phyloP scores from a whole-genome alignment of 2,113 vertebrate species.

The Stegostoma tigrinum region DNA sequence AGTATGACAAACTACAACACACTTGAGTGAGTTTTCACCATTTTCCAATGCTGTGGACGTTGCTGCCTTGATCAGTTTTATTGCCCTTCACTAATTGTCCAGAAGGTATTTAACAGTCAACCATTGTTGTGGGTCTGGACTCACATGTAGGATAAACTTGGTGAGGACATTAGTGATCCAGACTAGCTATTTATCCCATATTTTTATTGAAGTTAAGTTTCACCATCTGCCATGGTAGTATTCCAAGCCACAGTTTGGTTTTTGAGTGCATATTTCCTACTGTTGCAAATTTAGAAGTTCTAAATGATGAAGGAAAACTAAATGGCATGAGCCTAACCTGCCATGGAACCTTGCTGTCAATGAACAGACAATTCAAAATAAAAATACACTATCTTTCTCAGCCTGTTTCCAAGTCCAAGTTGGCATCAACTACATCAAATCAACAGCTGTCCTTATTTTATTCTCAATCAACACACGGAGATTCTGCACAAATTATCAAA shows the following conservation, averaged over 20 bases:
- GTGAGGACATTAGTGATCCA: no score
- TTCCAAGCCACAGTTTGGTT: background rate
- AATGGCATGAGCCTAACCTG: background rate
- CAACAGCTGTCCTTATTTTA: background rate
- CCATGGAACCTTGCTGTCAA: background rate
- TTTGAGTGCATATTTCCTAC: background rate
- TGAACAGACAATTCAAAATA: background rate
- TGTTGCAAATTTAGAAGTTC: background rate
- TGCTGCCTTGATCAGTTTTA: background rate
- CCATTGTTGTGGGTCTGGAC: no score
- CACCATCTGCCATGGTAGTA: background rate
- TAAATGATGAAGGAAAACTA: background rate
- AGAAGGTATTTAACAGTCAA: no score
- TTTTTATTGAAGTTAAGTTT: no score
- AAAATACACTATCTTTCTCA: background rate
- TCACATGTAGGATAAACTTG: no score
- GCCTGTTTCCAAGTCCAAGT: background rate
- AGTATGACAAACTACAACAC: background rate
- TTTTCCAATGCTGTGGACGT: background rate
- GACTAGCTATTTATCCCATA: no score
- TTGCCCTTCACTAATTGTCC: background rate
- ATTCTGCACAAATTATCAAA: background rate
- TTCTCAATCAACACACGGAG: background rate
- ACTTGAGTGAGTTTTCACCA: background rate
- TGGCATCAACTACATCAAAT: background rate